phyloP scores from a whole-genome alignment of 2,113 vertebrate species.

The Hydrochoerus hydrochaeris region DNA sequence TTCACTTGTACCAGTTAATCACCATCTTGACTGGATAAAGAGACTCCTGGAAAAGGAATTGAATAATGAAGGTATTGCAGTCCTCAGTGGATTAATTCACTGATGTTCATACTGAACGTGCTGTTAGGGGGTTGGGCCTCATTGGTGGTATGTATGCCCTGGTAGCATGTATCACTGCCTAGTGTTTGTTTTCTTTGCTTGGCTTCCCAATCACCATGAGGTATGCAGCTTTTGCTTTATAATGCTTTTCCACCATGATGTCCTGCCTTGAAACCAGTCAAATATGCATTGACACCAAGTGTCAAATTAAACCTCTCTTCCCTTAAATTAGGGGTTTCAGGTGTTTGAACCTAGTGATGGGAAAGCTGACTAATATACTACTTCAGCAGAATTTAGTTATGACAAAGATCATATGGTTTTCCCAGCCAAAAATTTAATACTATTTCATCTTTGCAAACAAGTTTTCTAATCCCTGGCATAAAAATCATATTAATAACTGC shows the following conservation, averaged over 20 bases:
- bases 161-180: not conserved
- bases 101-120: not conserved
- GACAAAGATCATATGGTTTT: not conserved
- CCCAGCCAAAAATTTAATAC: conserved; percentile 24
- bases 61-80: not conserved
- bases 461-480: not conserved
- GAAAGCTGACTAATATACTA: not conserved
- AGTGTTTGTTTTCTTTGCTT: not conserved
- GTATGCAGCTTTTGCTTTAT: not conserved
- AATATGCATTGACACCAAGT: not conserved
- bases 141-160: not conserved
- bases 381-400: not conserved
- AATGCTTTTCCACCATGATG: not conserved
- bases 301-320: not conserved
- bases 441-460: conserved; percentile 3
- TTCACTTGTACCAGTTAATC: not conserved
- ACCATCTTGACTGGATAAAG: not conserved
- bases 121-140: not conserved
- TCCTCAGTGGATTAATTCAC: not conserved
- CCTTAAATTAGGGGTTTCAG: not conserved
- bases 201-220: not conserved
- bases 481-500: conserved; percentile 32
- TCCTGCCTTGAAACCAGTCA: not conserved
- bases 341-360: not conserved
- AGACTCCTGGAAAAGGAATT: not conserved